Evolutionary conservation across 2,113 vertebrate genomes (phyloP).

Genomic region (Natator depressus): DNA sequence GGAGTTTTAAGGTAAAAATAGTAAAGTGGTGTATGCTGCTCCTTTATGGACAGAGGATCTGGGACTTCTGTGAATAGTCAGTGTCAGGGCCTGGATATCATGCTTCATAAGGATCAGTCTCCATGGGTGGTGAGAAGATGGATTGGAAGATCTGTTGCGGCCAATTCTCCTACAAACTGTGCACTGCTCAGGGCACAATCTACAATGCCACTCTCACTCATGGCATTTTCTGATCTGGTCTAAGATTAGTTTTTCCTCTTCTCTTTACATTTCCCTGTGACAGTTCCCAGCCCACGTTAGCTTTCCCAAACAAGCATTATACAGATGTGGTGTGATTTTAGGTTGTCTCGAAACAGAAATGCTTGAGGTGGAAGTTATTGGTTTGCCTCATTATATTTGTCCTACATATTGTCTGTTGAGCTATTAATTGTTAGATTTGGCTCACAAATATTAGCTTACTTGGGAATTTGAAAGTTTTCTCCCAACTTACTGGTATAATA

Average conservation of each 20-base stretch:
- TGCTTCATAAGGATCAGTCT: not conserved
- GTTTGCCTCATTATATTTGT: too few species aligned
- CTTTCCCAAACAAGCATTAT: not conserved
- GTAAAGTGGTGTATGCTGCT: too few species aligned
- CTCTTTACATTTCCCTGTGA: not conserved
- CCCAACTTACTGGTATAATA: too few species aligned
- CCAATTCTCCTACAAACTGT: not conserved
- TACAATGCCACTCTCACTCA: not conserved
- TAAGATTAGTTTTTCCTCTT: not conserved
- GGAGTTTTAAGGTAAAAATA: too few species aligned
- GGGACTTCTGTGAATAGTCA: too few species aligned
- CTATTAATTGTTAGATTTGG: not conserved
- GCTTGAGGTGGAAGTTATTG: not conserved
- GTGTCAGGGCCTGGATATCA: too few species aligned
- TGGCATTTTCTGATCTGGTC: not conserved
- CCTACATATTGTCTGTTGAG: too few species aligned
- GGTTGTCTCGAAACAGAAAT: not conserved
- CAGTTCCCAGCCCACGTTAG: not conserved
- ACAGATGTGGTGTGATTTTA: fast-evolving
- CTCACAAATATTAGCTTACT: not conserved
- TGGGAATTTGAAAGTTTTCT: not conserved
- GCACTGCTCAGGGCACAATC: fast-evolving
- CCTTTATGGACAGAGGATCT: too few species aligned
- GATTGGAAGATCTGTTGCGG: not conserved
- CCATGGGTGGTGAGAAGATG: not conserved